Conservation (phyloP, 2,797 vertebrate genomes). For the Euthynnus affinis region DNA sequence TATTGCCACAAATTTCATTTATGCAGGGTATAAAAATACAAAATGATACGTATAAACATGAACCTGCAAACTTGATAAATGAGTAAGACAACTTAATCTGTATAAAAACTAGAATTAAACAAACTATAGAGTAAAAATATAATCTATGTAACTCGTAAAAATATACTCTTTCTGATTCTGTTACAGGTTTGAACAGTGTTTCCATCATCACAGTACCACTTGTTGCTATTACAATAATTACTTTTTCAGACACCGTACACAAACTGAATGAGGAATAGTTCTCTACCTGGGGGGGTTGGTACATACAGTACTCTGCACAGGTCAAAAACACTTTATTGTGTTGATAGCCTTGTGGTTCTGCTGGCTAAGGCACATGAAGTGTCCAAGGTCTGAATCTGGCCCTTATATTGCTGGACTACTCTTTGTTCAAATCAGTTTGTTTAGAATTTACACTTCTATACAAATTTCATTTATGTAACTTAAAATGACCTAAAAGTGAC, state of each 20-base stretch:
- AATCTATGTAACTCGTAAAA: slow-evolving; percentile 14
- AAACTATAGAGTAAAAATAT: slow-evolving; percentile 16
- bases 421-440: background rate
- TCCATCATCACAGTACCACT: background rate
- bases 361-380: background rate
- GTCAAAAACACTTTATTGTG: slow-evolving; percentile 5
- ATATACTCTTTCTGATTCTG: slow-evolving; percentile 10
- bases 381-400: background rate
- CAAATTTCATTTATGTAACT: background rate
- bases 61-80: slow-evolving; percentile 9
- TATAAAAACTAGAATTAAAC: slow-evolving; percentile 29
- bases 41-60: slow-evolving; percentile 14
- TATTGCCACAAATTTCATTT: background rate
- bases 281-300: background rate
- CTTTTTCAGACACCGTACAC: background rate
- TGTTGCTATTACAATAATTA: background rate
- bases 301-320: background rate
- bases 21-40: slow-evolving; percentile 13
- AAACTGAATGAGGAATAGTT: background rate
- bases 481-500: slow-evolving; percentile 31
- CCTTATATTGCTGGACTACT: background rate
- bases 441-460: background rate
- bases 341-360: slow-evolving; percentile 9
- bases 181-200: background rate
- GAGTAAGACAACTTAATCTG: background rate